Percentiles rank a stretch among this genome's conserved stretches.
Conservation (phyloP, 2,113 vertebrate genomes). For the Salvator merianae region DNA sequence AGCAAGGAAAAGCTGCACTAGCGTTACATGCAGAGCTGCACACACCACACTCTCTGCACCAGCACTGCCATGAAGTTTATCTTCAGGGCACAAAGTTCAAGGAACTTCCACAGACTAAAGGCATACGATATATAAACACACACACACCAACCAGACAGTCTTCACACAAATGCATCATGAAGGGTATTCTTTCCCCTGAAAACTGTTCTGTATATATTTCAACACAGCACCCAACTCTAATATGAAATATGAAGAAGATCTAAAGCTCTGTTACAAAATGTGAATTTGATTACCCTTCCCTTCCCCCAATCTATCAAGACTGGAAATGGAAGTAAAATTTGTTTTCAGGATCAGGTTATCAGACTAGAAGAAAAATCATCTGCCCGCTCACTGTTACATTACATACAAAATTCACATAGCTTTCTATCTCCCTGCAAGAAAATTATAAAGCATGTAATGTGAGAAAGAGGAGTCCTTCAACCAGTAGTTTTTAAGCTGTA, state of each 20-base stretch:
- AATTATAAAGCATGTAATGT: not conserved
- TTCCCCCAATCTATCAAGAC: not conserved
- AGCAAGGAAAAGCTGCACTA: not conserved
- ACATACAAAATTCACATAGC: not conserved
- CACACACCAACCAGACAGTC: not conserved
- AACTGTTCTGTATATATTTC: not conserved
- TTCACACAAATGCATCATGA: not conserved
- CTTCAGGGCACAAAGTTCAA: not conserved
- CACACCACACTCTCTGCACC: not conserved
- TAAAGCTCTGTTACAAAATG: no score
- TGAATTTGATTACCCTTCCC: no score
- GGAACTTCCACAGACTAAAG: not conserved
- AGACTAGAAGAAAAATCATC: not conserved
- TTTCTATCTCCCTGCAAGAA: not conserved
- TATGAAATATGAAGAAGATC: not conserved
- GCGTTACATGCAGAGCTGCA: not conserved
- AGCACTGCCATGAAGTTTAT: not conserved
- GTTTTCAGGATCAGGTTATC: not conserved
- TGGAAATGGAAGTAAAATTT: not conserved
- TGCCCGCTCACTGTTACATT: not conserved
- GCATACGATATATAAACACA: not conserved
- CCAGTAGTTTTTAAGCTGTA: not conserved
- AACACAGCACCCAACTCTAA: not conserved
- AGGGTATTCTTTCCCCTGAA: not conserved
- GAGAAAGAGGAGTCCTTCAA: not conserved